phyloP scores from a whole-genome alignment of 2,888 invertebrate genomes.

The Lepeophtheirus nordmannii region DNA sequence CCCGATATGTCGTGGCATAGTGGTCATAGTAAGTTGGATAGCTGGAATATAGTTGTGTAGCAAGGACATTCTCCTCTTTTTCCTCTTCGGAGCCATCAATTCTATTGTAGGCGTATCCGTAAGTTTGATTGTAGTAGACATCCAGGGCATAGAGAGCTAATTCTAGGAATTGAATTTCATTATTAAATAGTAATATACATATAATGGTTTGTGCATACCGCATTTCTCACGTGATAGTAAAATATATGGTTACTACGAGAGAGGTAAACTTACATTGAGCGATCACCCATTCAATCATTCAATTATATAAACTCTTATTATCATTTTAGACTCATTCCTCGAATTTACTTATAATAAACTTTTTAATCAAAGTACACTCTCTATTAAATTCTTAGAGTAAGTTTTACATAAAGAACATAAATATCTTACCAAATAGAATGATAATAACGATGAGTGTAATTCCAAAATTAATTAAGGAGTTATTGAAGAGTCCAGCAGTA shows the following conservation, averaged over 20 bases:
- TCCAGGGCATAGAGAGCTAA: slow-evolving; percentile 15
- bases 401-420: no score
- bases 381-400: no score
- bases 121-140: slow-evolving; percentile 18
- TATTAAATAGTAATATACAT: not conserved
- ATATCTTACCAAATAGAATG: slow-evolving; percentile 8
- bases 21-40: slow-evolving; percentile 9
- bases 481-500: not conserved
- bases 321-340: no score
- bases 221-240: no score
- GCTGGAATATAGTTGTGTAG: not conserved
- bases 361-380: no score
- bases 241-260: no score
- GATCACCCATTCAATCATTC: no score
- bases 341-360: no score
- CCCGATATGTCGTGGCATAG: not conserved
- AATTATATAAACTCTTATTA: no score
- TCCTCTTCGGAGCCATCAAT: not conserved
- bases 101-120: not conserved
- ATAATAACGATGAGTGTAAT: not conserved
- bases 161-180: not conserved
- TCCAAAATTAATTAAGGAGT: not conserved
- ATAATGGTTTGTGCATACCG: no score
- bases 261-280: no score
- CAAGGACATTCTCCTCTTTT: not conserved